Base-by-base conservation (phyloP, 2,888 invertebrate species). In the Zaprionus bogoriensis region DNA sequence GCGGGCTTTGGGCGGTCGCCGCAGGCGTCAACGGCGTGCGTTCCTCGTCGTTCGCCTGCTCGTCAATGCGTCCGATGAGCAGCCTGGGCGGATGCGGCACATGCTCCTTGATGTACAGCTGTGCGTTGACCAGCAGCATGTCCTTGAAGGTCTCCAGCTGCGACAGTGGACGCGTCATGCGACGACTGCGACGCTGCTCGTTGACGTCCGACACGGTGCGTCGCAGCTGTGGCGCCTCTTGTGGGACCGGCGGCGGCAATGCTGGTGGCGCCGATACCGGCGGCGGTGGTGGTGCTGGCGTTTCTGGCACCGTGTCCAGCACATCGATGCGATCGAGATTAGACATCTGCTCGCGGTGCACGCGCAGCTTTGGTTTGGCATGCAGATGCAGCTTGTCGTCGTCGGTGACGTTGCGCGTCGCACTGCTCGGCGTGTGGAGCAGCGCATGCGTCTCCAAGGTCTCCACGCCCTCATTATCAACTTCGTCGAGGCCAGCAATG, bases 71-170 rank as follows among this genome's bases (percentile, higher is more conserved):
- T 87, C 90, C 84, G 89, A 89, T 80, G 1, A 91, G 62, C 88
- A 86, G 90, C 91, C 75, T 92, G 57, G 88, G 93, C 73, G 65
- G 92, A 84, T 61, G 92, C 88, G 87, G 93, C 89, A 80, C 92
- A 91, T 55, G 92, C 67, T 93, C 93, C 91, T 64, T 90, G 60
- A 72, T 93, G 91, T 83, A 93, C 3, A 92, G 89, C 78, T 93
- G 93, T 1, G 93, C 93, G 67, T 93, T 93, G 66, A 93, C 92
- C 3, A 93, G 89, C 63, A 93, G 72, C 89, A 92, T 91, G 57
- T 91, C 88, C 66, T 88, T 90, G 32, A 88, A 88, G 3, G 88
- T 90, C 32, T 90, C 91, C 57, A 91, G 48, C 47, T 88, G 89
- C 0, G 88, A 87, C 10, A 88, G 70, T 0, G 86, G 77, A 1